A percentile compares a stretch with the other conserved stretches of the same genome.
Evolutionary conservation across 2,888 invertebrate species (phyloP).

Genomic region (Odontocerum albicorne): DNA sequence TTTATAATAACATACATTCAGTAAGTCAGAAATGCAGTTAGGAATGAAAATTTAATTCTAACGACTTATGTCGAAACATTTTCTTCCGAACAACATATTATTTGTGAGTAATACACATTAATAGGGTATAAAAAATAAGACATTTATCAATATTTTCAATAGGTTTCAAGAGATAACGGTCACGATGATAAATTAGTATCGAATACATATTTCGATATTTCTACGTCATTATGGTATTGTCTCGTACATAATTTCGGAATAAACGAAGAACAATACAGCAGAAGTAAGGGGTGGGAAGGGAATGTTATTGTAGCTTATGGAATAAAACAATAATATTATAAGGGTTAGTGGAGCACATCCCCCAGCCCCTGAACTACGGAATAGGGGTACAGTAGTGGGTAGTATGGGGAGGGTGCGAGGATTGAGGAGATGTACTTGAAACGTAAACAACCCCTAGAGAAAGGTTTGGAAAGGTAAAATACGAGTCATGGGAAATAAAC

Average conservation of each 20-base stretch:
- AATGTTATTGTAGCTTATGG: conserved; percentile 33
- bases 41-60: too few relatives aligned
- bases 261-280: not conserved
- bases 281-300: not conserved
- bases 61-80: too few relatives aligned
- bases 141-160: too few relatives aligned
- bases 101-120: too few relatives aligned
- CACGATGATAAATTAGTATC: too few relatives aligned
- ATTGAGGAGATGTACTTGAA: conserved; percentile 7
- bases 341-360: conserved; percentile 34
- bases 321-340: conserved; percentile 35
- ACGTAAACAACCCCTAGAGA: conserved; percentile 12
- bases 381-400: not conserved
- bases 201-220: too few relatives aligned
- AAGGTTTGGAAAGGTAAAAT: not conserved
- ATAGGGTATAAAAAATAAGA: too few relatives aligned
- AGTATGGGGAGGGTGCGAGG: conserved; percentile 2
- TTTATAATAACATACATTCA: too few relatives aligned
- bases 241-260: not conserved
- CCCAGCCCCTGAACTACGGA: not conserved
- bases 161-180: too few relatives aligned
- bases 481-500: not conserved
- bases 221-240: too few relatives aligned
- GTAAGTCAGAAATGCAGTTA: too few relatives aligned
- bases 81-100: too few relatives aligned